A percentile compares a stretch with the other conserved stretches of the same genome.
Evolutionary conservation across 1,140 invertebrate species (phyloP).

Genomic region (Mylabris phalerata): DNA sequence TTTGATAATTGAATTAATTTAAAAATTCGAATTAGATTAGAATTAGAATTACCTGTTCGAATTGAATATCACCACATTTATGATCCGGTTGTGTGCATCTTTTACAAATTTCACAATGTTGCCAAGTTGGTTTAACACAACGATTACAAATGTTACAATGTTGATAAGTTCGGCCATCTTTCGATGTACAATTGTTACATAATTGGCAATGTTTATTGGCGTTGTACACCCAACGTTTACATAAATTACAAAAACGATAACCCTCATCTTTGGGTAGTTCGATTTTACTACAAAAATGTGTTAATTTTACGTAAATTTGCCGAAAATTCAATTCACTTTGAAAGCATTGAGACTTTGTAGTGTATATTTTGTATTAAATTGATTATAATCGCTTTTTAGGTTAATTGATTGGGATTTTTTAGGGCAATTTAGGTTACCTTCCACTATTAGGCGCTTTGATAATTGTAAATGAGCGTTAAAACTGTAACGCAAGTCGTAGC

Average conservation of each 20-base stretch:
- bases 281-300: conserved; percentile 44
- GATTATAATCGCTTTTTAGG: too few species aligned
- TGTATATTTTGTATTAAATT: too few species aligned
- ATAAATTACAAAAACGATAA: conserved; percentile 68
- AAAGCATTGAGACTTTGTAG: too few species aligned
- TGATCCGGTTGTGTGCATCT: conserved; percentile 59
- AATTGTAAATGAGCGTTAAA: too few species aligned
- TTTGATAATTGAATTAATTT: conserved; percentile 5
- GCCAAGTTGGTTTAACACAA: conserved; percentile 78
- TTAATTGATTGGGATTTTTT: too few species aligned
- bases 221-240: conserved; percentile 59
- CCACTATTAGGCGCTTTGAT: too few species aligned
- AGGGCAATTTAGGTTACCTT: too few species aligned
- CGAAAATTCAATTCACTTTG: neutral
- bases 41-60: conserved; percentile 32
- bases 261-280: conserved; percentile 55
- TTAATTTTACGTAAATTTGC: neutral
- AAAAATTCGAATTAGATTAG: conserved; percentile 1
- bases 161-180: conserved; percentile 69
- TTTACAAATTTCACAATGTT: conserved; percentile 66
- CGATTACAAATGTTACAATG: conserved; percentile 70
- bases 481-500: too few species aligned
- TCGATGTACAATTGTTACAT: conserved; percentile 70
- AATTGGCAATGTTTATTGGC: conserved; percentile 70
- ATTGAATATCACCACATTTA: conserved; percentile 49